Base-by-base conservation (phyloP, 1,140 invertebrate genomes). In the Nephotettix cincticeps region DNA sequence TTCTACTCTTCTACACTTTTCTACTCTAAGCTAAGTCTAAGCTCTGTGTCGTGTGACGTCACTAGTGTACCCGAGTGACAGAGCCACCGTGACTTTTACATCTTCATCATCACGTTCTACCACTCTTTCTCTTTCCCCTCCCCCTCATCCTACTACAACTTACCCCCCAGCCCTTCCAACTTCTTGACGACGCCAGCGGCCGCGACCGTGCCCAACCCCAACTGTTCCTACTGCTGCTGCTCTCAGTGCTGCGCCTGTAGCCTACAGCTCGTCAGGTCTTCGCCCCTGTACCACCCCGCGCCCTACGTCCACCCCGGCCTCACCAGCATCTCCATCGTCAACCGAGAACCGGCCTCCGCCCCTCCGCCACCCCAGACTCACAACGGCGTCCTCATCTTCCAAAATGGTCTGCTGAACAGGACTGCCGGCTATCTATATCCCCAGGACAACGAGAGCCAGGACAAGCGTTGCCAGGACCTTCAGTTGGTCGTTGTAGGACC, bases 151-250 rank as follows among this genome's bases (percentile, higher is more conserved):
- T 67, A 67, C 25, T 67, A 67, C 36, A 67, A 28, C 30, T 25
- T 67, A 67, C 64, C 64, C 64, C 64, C 64, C n/a, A 67, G 40
- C 40, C 64, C 64, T 67, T 67, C 64, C 40, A 67, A 67, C 40
- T 67, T 67, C 64, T 43, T 67, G 64, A 43, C 64, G 9, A 28
- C 30, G 19, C 32, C n/a, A 17, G 32, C 11, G 3, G 21, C 32
- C 21, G 30, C 32, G 21, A 13, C 32, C 1, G 30, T 29, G 1
- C 32, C 21, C n/a, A 45, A 45, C 64, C 64, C 64, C 32, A 65
- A 65, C 29, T 67, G 64, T 45, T 40, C 64, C 14, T 67, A 67
- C 64, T 67, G 64, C 64, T 67, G 64, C 25, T 67, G 64, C 30
- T 32, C 64, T n/a, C 64, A 67, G 64, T 67, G 64, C 45, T 67